Conservation (phyloP, 2,888 invertebrate species). For the Drosophila mulleri region DNA sequence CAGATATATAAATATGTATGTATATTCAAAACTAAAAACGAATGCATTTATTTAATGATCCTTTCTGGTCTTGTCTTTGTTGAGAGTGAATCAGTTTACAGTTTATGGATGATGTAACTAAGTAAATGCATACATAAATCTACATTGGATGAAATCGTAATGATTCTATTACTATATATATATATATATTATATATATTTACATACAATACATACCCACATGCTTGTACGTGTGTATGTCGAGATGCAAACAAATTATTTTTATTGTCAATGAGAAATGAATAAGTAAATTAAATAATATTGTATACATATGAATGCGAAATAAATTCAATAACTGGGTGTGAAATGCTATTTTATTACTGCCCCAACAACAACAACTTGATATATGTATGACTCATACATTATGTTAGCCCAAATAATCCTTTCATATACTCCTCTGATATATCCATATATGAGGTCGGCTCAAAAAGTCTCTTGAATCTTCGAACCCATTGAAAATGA, state of each 20-base stretch:
- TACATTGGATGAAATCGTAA: slow-evolving; percentile 30
- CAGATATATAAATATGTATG: not conserved
- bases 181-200: slow-evolving; percentile 15
- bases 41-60: slow-evolving; percentile 60
- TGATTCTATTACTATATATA: slow-evolving; percentile 20
- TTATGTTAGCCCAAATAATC: too few relatives aligned
- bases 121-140: slow-evolving; percentile 15
- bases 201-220: slow-evolving; percentile 9
- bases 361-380: not conserved
- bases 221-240: slow-evolving; percentile 12
- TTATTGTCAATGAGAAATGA: slow-evolving; percentile 60
- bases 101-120: slow-evolving; percentile 11
- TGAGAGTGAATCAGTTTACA: slow-evolving; percentile 31
- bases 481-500: not conserved
- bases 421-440: too few relatives aligned
- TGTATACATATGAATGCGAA: slow-evolving; percentile 52
- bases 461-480: not conserved
- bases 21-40: slow-evolving; percentile 26
- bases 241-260: slow-evolving; percentile 57
- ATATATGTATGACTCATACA: too few relatives aligned
- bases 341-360: slow-evolving; percentile 9
- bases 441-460: not conserved
- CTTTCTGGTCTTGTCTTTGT: not conserved
- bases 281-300: slow-evolving; percentile 24
- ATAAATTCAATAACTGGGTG: slow-evolving; percentile 71